phyloP scores from a whole-genome alignment of 2,888 invertebrate species.

The Eupelmus urozonus region DNA sequence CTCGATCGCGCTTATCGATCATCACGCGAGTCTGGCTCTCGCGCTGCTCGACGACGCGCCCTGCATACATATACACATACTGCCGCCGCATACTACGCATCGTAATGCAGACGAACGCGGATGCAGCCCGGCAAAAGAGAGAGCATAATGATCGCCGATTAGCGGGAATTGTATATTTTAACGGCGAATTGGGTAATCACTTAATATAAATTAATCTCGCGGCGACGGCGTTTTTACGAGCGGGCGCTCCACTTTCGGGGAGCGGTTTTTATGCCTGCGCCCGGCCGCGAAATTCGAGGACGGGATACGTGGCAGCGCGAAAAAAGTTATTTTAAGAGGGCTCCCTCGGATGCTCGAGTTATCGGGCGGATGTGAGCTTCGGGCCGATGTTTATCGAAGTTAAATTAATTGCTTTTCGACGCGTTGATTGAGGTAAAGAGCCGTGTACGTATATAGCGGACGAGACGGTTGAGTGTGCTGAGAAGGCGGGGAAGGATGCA shows the following conservation, averaged over 20 bases:
- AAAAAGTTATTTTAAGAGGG: background rate
- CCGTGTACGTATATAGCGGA: no score
- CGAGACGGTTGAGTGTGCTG: background rate
- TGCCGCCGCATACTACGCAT: background rate
- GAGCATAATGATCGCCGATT: conserved; percentile 54
- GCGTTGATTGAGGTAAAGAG: background rate
- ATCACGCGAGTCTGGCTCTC: background rate
- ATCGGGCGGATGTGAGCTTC: no score
- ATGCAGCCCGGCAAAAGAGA: conserved; percentile 29
- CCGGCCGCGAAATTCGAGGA: background rate
- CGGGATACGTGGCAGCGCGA: background rate
- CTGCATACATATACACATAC: background rate
- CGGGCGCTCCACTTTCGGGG: conserved; percentile 6
- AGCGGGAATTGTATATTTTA: conserved; percentile 57
- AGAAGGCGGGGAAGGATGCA: no score
- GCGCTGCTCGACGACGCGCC: conserved; percentile 4
- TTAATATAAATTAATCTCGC: conserved; percentile 56
- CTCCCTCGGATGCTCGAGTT: no score
- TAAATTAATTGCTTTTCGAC: conserved; percentile 10
- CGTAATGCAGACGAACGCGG: background rate
- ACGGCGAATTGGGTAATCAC: conserved; percentile 57
- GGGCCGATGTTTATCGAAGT: conserved; percentile 36
- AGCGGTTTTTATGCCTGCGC: background rate
- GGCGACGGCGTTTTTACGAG: conserved; percentile 12
- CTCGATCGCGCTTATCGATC: conserved; percentile 54